Percentiles rank a stretch among this genome's conserved stretches.
Conservation (phyloP, 2,113 vertebrate genomes). For the Eonycteris spelaea region DNA sequence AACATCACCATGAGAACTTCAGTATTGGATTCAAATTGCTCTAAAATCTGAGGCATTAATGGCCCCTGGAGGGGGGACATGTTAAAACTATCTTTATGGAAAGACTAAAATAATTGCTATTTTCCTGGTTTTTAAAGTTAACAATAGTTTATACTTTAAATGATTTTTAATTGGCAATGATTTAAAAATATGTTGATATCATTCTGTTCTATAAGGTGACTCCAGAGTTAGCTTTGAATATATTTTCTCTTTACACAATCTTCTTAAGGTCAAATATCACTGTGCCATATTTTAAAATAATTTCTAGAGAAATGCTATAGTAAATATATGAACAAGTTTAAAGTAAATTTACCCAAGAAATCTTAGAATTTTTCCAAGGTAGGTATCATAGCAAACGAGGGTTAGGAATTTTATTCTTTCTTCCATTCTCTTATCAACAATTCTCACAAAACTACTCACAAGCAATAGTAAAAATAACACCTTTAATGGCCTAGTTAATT, state of each 20-base stretch:
- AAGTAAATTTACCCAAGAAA: slow-evolving; percentile 11
- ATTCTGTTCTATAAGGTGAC: background rate
- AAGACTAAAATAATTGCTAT: background rate
- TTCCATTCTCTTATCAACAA: background rate
- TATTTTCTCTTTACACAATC: background rate
- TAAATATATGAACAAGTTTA: slow-evolving; percentile 34
- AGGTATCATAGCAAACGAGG: background rate
- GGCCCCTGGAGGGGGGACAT: no score
- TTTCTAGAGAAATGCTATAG: background rate
- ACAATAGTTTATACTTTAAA: background rate
- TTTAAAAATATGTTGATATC: background rate
- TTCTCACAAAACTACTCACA: slow-evolving; percentile 8
- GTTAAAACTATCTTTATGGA: background rate
- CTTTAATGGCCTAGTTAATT: slow-evolving; percentile 23
- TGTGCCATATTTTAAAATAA: background rate
- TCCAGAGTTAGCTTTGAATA: background rate
- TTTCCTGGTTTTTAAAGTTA: background rate
- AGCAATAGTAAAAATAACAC: slow-evolving; percentile 2
- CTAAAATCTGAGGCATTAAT: background rate
- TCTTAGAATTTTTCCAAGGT: background rate
- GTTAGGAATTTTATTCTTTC: slow-evolving; percentile 17
- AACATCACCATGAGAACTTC: background rate
- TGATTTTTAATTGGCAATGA: background rate
- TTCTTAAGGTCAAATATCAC: background rate
- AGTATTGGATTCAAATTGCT: background rate